These are phyloP conservation scores for Andrena fulva DNA, from an alignment of 2,888 invertebrate genomes.

Conservation along the genomic window DNA sequence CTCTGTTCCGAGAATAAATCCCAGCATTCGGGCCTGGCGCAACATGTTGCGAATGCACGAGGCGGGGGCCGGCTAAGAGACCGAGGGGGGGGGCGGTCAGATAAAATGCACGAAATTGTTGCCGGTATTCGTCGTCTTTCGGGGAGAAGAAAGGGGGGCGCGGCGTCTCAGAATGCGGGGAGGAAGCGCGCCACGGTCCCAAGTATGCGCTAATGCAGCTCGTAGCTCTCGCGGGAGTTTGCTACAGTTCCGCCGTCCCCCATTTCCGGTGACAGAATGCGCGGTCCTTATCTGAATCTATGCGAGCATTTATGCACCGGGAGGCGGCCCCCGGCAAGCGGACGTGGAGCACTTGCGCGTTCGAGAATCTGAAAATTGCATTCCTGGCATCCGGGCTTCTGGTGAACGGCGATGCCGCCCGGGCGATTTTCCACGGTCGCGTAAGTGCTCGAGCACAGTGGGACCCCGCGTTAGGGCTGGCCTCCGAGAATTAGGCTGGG, in stretches of 20 bases:
- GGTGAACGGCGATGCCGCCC: slow-evolving; percentile 43
- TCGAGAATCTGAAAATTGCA: slow-evolving; percentile 82
- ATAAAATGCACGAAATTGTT: slow-evolving; percentile 72
- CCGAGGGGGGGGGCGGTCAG: slow-evolving; percentile 46
- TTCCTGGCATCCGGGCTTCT: slow-evolving; percentile 72
- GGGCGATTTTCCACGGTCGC: slow-evolving; percentile 52
- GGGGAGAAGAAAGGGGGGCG: slow-evolving; percentile 42
- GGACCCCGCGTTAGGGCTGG: slow-evolving; percentile 37
- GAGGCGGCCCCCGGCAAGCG: slow-evolving; percentile 36
- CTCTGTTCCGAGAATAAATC: background rate
- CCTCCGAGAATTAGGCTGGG: slow-evolving; percentile 67
- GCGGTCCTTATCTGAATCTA: slow-evolving; percentile 80
- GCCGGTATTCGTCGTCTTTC: slow-evolving; percentile 44
- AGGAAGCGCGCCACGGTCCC: slow-evolving; percentile 55
- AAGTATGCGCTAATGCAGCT: slow-evolving; percentile 81
- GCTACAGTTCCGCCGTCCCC: slow-evolving; percentile 69
- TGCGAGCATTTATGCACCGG: slow-evolving; percentile 72
- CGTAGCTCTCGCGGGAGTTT: slow-evolving; percentile 76
- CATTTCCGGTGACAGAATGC: slow-evolving; percentile 77
- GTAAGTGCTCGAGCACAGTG: slow-evolving; percentile 38
- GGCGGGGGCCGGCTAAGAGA: slow-evolving; percentile 1
- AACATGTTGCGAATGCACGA: slow-evolving; percentile 6
- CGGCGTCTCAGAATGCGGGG: slow-evolving; percentile 72
- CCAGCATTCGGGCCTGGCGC: background rate
- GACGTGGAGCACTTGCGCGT: slow-evolving; percentile 61